phyloP scores from a whole-genome alignment of 2,113 vertebrate species.

The Forbesichthys papilliferus region DNA sequence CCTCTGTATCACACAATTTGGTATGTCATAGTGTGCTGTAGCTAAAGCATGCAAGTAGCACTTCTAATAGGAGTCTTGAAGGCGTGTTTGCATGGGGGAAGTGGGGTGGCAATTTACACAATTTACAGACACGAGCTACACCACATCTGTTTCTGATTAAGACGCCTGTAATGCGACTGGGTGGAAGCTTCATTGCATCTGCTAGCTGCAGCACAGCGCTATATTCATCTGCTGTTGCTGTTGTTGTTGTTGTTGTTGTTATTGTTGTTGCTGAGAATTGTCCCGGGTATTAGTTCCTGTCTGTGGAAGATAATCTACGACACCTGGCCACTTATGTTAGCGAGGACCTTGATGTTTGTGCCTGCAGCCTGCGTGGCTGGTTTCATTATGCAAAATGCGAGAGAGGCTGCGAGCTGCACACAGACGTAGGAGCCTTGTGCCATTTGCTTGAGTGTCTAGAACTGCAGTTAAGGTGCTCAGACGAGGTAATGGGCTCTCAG shows the following conservation, averaged over 20 bases:
- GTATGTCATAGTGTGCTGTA: background rate
- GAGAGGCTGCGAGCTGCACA: background rate
- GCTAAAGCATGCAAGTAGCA: slow-evolving; percentile 24
- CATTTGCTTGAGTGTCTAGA: slow-evolving; percentile 25
- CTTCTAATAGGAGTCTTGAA: slow-evolving; percentile 31
- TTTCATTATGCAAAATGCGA: slow-evolving; percentile 1
- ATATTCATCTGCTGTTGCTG: slow-evolving; percentile 35
- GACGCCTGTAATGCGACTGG: slow-evolving; percentile 51
- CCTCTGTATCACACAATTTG: slow-evolving; percentile 13
- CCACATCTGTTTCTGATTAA: slow-evolving; percentile 68
- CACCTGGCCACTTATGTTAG: slow-evolving; percentile 30
- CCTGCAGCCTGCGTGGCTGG: slow-evolving; percentile 22
- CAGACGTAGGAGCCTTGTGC: slow-evolving; percentile 29
- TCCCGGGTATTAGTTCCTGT: slow-evolving; percentile 18
- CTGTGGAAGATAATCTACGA: slow-evolving; percentile 16
- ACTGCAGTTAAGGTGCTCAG: background rate
- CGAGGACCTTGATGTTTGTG: slow-evolving; percentile 22
- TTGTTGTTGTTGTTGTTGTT: slow-evolving; percentile 26
- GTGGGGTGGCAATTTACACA: slow-evolving; percentile 32
- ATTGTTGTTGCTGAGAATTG: slow-evolving; percentile 24
- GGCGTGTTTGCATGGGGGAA: slow-evolving; percentile 15
- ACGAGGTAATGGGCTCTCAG: background rate
- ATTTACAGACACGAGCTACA: slow-evolving; percentile 47
- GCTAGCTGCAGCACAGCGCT: slow-evolving; percentile 52
- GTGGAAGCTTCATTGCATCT: slow-evolving; percentile 64